Evolutionary conservation across 2,797 vertebrate genomes (phyloP), one percentile per base, ranked within the genome.

Genomic region (Chaunax sp.): DNA sequence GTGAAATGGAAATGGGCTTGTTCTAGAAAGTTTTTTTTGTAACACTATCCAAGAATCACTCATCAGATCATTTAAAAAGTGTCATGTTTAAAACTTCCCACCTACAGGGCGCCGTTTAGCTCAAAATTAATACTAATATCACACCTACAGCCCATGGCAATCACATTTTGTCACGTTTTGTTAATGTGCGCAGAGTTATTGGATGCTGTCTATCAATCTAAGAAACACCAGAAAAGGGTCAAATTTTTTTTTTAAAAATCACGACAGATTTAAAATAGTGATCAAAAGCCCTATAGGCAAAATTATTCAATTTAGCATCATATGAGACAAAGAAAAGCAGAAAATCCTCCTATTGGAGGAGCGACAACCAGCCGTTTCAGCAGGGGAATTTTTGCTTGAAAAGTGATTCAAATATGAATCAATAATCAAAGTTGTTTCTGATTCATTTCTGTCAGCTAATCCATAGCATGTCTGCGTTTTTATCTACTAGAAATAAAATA

Each of bases 1-100:
- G 67, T 65, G 23, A 76, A 71, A 54, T 30, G 68, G 46, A 70
- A 69, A 50, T 41, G 10, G 73, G 54, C 23, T 46, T 63, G 20
- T 3, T 38, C 23, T 46, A 30, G 22, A 64, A 58, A 58, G 18
- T 28, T 18, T 37, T 41, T 51, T 44, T 49, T 45, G 8, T 25
- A 12, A 46, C 20, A 14, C 20, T 51, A 20, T 68, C 50, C 45
- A 33, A 9, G 28, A 26, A 38, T 33, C 30, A 28, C 18, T 19
- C 33, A 18, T 66, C 33, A 15, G 38, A 23, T 38, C 4, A 16
- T 49, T 44, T 37, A 50, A 69, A 49, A 2, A 33, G 8, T 38
- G 22, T 11, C 5, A 30, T 9, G 28, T 30, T 30, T 30, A 9
- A n/a, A 40, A 53, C n/a, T 41, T 41, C n/a, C 6, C 40, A 54